Evolutionary conservation across 2,797 vertebrate species (phyloP), one percentile per base, ranked within the genome.

Genomic region (Cryptoprocta ferox): DNA sequence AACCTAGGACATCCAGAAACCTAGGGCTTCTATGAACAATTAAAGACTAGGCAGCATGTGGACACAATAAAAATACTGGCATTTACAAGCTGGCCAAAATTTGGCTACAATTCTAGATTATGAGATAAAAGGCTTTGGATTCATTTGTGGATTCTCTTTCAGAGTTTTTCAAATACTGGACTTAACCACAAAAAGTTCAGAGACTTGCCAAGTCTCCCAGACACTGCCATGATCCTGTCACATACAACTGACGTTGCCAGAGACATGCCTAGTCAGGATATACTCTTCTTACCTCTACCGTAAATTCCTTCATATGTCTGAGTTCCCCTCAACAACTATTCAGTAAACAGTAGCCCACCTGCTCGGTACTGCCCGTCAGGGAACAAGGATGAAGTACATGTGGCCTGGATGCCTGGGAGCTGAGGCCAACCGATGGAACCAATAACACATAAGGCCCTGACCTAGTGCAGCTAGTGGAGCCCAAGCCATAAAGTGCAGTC

Each of bases 111-210:
- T 32, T 92, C 73, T 42, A 61, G 0, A 26, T 45, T 63, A 88
- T 11, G n/a, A 63, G 30, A 48, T 63, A 66, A 94, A 93, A 37
- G 26, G 28, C 2, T 14, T n/a, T 96, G 45, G 39, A 66, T 92
- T 95, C 70, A 83, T 28, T 79, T 94, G 79, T 61, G 42, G 32
- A 73, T 93, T 95, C n/a, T 91, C 93, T 82, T 59, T 90, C 68
- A n/a, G 37, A 66, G 16, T 89, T 95, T 95, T 95, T 87, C 32
- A 59, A 94, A 85, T 93, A 50, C 30, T 94, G 32, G 50, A 71
- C 42, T 89, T 45, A 66, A 71, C 2, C 26, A 92, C 70, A 42
- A 68, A 66, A 16, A 91, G 6, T 32, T 91, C 19, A 68, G 79
- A 85, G 73, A 86, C 56, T 45, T 89, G 45, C 61, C 63, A 81